phyloP scores from a whole-genome alignment of 1,140 invertebrate species.

The Cepaea nemoralis region DNA sequence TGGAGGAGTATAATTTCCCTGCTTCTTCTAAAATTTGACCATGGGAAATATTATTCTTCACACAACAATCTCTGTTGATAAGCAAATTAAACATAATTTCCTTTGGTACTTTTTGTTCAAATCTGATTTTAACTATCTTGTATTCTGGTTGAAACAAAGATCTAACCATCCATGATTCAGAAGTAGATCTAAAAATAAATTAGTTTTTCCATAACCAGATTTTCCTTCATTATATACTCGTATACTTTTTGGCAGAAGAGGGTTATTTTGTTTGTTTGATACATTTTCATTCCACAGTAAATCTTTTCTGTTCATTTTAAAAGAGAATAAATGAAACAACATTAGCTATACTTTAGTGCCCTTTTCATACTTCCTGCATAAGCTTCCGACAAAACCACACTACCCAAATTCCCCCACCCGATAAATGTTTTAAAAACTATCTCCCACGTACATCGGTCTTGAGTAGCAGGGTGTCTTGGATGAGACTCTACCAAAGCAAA shows the following conservation, averaged over 20 bases:
- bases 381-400: no score
- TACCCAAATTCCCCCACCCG: no score
- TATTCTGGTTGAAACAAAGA: constrained; percentile 7
- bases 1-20: neutral
- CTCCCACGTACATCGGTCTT: no score
- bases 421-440: no score
- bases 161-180: neutral
- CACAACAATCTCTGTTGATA: neutral
- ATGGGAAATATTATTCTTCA: neutral
- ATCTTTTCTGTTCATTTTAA: no score
- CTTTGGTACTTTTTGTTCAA: no score
- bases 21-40: neutral
- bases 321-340: no score
- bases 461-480: no score
- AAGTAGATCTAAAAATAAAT: neutral
- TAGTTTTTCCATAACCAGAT: neutral
- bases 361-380: no score
- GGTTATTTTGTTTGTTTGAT: neutral
- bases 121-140: neutral
- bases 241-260: neutral
- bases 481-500: no score
- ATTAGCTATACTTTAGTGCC: no score
- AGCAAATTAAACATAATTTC: neutral
- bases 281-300: no score
- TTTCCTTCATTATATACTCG: neutral